These are phyloP conservation scores for Ficedula albicollis DNA, from an alignment of 2,797 vertebrate species.

Conservation along the genomic window DNA sequence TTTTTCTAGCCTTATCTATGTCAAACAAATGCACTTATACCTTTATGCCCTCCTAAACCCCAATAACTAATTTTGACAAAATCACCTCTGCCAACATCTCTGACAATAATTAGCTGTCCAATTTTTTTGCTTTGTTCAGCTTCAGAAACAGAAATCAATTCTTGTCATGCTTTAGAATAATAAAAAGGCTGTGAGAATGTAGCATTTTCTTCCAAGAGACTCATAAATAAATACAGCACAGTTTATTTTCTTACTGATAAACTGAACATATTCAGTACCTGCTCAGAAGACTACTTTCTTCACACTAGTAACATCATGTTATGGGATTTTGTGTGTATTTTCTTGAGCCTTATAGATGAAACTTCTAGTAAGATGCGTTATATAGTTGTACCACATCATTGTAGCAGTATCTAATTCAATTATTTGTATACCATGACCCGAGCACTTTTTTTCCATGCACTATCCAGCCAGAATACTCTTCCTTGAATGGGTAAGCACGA, in stretches of 20 bases:
- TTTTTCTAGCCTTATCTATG: background rate
- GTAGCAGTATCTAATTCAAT: background rate
- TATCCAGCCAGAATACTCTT: background rate
- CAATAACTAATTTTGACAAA: background rate
- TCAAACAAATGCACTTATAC: background rate
- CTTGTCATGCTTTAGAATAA: background rate
- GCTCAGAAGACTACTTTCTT: background rate
- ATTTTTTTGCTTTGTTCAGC: background rate
- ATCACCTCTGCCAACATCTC: background rate
- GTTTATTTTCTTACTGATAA: background rate
- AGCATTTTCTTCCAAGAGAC: background rate
- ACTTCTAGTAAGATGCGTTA: background rate
- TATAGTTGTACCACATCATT: fast-evolving
- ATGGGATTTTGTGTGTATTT: background rate
- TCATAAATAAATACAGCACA: background rate
- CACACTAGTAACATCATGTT: background rate
- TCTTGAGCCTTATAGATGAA: background rate
- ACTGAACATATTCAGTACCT: background rate
- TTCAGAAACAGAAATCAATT: background rate
- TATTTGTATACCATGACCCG: background rate
- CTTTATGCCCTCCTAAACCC: background rate
- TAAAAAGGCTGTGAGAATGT: background rate
- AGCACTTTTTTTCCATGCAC: background rate
- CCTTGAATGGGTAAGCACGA: background rate
- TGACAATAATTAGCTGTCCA: background rate